Percentiles rank a stretch among this genome's conserved stretches.
Conservation (phyloP, 2,888 invertebrate genomes). For the Ophion slaviceki region DNA sequence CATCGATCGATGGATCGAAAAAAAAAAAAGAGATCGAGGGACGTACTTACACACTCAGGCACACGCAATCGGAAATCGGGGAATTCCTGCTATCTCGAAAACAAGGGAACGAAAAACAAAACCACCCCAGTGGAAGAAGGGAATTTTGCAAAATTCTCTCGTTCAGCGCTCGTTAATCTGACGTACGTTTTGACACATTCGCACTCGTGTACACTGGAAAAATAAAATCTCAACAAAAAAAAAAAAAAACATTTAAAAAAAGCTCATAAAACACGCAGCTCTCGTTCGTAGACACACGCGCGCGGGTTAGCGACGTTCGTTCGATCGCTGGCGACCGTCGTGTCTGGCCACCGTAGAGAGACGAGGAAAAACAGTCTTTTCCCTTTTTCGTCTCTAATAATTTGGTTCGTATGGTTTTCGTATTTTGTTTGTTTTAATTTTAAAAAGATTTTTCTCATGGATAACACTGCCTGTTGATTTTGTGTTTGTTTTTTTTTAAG, state of each 20-base stretch:
- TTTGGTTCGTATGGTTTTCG: neutral
- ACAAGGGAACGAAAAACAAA: constrained; percentile 11
- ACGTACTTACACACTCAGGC: neutral
- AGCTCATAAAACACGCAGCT: neutral
- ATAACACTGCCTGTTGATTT: constrained; percentile 77
- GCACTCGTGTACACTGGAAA: neutral
- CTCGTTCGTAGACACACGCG: neutral
- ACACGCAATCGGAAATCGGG: neutral
- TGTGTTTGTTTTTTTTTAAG: constrained; percentile 70
- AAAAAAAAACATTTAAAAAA: neutral
- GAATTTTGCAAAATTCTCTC: neutral
- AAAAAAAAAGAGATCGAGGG: constrained; percentile 1
- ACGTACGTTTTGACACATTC: neutral
- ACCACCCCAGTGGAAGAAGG: neutral
- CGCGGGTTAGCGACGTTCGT: neutral
- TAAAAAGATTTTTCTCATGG: constrained; percentile 39
- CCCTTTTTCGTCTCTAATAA: constrained; percentile 26
- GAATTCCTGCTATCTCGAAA: neutral
- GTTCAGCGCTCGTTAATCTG: neutral
- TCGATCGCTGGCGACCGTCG: neutral
- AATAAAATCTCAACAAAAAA: neutral
- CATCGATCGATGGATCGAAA: neutral
- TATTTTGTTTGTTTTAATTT: constrained; percentile 22
- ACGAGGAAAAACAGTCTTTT: constrained; percentile 49
- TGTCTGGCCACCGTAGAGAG: constrained; percentile 31